Conservation (phyloP, 1,140 invertebrate species). For the Orchestia grillus region DNA sequence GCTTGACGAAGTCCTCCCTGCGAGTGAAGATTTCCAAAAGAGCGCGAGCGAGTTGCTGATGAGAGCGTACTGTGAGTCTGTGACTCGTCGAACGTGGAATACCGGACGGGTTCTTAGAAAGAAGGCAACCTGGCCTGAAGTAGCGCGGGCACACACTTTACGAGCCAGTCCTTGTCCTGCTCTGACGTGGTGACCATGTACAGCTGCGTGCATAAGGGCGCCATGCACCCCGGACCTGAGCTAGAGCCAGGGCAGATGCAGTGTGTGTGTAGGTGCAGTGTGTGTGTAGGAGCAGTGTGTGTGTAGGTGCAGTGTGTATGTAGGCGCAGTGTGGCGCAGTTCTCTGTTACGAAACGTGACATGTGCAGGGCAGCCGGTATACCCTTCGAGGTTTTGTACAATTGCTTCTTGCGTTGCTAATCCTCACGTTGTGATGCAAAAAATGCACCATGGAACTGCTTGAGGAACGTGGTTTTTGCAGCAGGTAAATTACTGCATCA, state of each 20-base stretch:
- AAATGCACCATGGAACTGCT: background rate
- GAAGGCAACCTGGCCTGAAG: background rate
- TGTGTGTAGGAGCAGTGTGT: too few species aligned
- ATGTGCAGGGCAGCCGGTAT: background rate
- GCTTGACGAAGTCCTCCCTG: background rate
- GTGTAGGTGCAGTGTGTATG: too few species aligned
- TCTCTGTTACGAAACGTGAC: background rate
- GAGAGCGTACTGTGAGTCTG: background rate
- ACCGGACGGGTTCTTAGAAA: background rate
- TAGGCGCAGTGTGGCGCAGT: background rate
- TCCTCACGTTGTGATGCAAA: background rate
- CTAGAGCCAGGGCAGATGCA: background rate
- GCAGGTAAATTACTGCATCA: background rate
- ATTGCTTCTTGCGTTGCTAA: background rate
- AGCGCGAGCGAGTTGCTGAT: too few species aligned
- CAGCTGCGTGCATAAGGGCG: background rate
- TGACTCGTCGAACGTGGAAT: background rate
- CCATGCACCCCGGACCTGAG: background rate
- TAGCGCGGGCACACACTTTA: background rate
- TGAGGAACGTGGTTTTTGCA: background rate
- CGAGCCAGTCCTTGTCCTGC: background rate
- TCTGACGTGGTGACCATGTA: background rate
- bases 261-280: too few species aligned
- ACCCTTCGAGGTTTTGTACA: too few species aligned
- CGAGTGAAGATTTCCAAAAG: background rate